Conservation (phyloP, 2,113 vertebrate genomes). For the Meleagris gallopavo region DNA sequence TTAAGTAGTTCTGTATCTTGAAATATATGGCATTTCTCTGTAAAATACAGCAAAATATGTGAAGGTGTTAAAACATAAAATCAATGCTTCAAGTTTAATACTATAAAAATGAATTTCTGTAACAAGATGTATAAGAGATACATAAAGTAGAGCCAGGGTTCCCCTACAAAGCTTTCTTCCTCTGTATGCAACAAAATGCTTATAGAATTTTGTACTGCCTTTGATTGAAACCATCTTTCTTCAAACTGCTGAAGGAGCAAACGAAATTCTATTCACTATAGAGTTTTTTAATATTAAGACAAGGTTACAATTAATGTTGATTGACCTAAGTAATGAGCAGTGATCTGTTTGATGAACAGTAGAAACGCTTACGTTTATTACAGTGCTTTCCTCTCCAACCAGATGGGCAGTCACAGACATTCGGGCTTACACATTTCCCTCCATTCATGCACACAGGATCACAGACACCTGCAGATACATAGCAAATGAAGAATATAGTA, state of each 20-base stretch:
- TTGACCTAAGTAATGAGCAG: neutral
- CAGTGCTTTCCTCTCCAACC: constrained; percentile 77
- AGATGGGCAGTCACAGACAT: constrained; percentile 82
- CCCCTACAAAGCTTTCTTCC: neutral
- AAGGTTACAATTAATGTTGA: neutral
- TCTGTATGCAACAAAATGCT: constrained; percentile 21
- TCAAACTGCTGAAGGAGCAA: neutral
- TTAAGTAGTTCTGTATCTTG: constrained; percentile 70
- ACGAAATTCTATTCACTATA: neutral
- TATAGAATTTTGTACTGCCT: neutral
- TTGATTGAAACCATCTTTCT: neutral
- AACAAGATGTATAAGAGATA: constrained; percentile 66
- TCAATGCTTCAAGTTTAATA: constrained; percentile 69
- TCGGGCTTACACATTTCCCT: constrained; percentile 78
- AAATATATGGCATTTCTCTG: constrained; percentile 68
- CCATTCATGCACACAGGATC: constrained; percentile 83
- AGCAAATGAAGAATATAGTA: neutral
- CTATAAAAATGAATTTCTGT: constrained; percentile 73
- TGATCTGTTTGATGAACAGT: neutral
- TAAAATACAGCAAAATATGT: constrained; percentile 72
- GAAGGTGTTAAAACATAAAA: constrained; percentile 68
- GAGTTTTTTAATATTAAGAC: constrained; percentile 37
- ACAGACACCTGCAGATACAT: constrained; percentile 79
- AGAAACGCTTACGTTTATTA: constrained; percentile 75
- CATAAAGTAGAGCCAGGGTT: constrained; percentile 24